phyloP scores from a whole-genome alignment of 2,888 invertebrate species.

The Rhynchonema sp. region DNA sequence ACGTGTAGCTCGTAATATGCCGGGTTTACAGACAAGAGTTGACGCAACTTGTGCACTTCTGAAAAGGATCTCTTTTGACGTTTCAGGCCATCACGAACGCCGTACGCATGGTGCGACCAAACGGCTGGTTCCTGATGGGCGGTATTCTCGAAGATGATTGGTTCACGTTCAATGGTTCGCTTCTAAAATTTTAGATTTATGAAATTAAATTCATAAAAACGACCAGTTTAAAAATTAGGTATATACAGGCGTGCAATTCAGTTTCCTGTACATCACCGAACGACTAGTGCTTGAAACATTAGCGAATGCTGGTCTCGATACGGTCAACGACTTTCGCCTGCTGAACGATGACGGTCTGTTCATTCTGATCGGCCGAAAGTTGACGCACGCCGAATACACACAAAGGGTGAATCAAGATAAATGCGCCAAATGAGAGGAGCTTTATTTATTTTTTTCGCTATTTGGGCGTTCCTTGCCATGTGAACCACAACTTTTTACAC shows the following conservation, averaged over 20 bases:
- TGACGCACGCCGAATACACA: neutral
- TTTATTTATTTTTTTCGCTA: too few species aligned
- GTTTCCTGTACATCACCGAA: neutral
- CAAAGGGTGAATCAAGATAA: neutral
- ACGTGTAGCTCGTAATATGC: too few species aligned
- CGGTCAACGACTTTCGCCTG: neutral
- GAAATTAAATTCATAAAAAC: too few species aligned
- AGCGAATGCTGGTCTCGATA: neutral
- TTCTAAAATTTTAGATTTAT: too few species aligned
- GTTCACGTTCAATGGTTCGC: neutral
- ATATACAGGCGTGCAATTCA: neutral
- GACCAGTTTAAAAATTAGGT: too few species aligned
- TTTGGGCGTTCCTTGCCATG: too few species aligned
- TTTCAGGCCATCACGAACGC: conserved; percentile 15
- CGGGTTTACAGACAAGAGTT: too few species aligned
- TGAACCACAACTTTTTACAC: too few species aligned
- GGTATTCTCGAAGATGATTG: neutral
- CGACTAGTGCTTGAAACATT: neutral
- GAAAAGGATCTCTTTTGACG: too few species aligned
- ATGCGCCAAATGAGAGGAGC: too few species aligned
- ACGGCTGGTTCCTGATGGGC: conserved; percentile 14
- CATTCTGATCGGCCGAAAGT: neutral
- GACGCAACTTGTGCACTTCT: too few species aligned
- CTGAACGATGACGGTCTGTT: neutral
- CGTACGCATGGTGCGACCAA: conserved; percentile 18